A percentile compares a stretch with the other conserved stretches of the same genome.
Evolutionary conservation across 2,113 vertebrate species (phyloP).

Genomic region (Pteropus alecto): DNA sequence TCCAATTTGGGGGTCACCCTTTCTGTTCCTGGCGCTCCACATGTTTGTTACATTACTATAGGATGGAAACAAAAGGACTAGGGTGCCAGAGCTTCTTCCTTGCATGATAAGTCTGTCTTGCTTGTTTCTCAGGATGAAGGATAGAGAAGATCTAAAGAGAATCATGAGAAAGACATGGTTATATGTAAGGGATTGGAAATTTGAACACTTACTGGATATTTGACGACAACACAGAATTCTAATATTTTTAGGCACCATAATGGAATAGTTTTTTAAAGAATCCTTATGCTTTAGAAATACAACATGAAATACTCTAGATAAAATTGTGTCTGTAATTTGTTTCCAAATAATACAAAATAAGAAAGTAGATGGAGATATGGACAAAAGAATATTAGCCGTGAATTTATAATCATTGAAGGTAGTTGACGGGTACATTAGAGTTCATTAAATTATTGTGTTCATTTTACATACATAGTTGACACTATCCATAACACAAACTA

Average conservation of each 20-base stretch:
- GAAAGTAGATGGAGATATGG: not conserved
- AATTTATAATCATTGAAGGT: not conserved
- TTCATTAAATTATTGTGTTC: not conserved
- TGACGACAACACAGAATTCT: not conserved
- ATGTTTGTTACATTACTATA: constrained; percentile 14
- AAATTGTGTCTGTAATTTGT: constrained; percentile 10
- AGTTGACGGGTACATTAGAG: not conserved
- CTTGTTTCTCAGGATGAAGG: not conserved
- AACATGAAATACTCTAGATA: not conserved
- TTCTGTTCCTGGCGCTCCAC: not conserved
- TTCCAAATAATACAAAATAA: not conserved
- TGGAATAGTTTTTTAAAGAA: not conserved
- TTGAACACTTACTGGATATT: not conserved
- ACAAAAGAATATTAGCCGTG: not conserved
- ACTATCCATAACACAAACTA: not conserved
- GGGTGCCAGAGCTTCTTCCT: not conserved
- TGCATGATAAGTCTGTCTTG: not conserved
- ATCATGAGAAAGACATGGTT: not conserved
- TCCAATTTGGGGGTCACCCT: not conserved
- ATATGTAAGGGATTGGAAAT: not conserved
- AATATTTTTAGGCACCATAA: not conserved
- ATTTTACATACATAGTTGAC: not conserved
- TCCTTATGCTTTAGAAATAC: constrained; percentile 33
- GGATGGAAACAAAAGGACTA: not conserved
- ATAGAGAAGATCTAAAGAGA: not conserved